These are phyloP conservation scores for Sisor rabdophorus DNA, from an alignment of 2,113 vertebrate species.

Conservation along the genomic window DNA sequence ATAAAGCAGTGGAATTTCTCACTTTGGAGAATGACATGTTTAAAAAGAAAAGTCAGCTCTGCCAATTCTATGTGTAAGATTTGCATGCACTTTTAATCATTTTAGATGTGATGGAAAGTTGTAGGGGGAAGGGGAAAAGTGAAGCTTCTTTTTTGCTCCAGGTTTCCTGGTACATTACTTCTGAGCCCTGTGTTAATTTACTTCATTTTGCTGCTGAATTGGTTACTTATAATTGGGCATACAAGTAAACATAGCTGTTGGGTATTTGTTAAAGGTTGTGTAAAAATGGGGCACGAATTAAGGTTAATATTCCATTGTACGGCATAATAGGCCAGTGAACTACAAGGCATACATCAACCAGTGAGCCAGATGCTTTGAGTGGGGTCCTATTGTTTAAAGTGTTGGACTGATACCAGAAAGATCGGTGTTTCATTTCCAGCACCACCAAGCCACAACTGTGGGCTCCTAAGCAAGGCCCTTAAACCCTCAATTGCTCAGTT, in stretches of 20 bases:
- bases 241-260: neutral
- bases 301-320: neutral
- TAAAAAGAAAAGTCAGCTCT: constrained; percentile 82
- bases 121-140: too few species aligned
- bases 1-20: constrained; percentile 90
- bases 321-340: too few species aligned
- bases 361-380: neutral
- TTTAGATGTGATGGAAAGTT: neutral
- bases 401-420: too few species aligned
- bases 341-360: neutral
- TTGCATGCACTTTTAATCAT: neutral
- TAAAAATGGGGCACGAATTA: neutral
- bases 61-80: constrained; percentile 90
- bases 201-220: neutral
- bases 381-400: too few species aligned
- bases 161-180: neutral
- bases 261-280: neutral
- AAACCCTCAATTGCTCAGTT: too few species aligned
- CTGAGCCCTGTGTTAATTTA: neutral
- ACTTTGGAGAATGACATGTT: constrained; percentile 87
- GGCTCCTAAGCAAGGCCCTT: too few species aligned
- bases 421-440: too few species aligned
- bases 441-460: too few species aligned
- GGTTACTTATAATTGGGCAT: neutral
- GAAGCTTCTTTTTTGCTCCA: neutral